Base-by-base conservation (phyloP, 2,797 vertebrate species). In the Balearica regulorum region DNA sequence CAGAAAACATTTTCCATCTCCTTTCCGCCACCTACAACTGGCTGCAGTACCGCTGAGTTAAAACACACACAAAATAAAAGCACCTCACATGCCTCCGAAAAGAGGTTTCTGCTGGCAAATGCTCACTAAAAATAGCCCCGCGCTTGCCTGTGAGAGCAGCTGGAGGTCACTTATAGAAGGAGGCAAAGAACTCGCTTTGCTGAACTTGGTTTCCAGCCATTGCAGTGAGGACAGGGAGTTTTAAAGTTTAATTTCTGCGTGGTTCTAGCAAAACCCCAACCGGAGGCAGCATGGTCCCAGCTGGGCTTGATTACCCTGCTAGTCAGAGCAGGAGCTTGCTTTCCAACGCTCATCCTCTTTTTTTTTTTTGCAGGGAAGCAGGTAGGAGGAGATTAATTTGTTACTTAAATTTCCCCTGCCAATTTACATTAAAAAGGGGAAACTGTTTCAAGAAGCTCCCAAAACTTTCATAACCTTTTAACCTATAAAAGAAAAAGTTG, bases 1-100 rank as follows among this genome's bases (percentile, higher is more conserved):
- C 69, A 91, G 91, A 97, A 88, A 95, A 86, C 41, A 90, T 94
- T 96, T 96, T 95, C 89, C 89, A 93, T 66, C 76, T 65, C 92
- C 94, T 65, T 92, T 95, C 87, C 0, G 0, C 69, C 92, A 94
- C 89, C 89, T 92, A 95, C 90, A 85, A 65, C 35, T 58, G 58
- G 37, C 65, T 81, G 84, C 72, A 75, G 64, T n/a, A 81, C 71
- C 1, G 3, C 55, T 4, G 22, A 41, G 16, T 66, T 79, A 35
- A 75, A 93, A 72, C 0, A 2, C 43, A 64, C 41, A 64, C 65
- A 69, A 92, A 93, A 83, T 19, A 53, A 78, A 94, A 89, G 62
- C 62, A 72, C 21, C 62, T 89, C 5, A 1, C 4, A 13, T 87
- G 64, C 83, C 48, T 54, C 60, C 7, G 2, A 64, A 65, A 90